Base-by-base conservation (phyloP, 2,797 vertebrate species). In the Characodon lateralis region DNA sequence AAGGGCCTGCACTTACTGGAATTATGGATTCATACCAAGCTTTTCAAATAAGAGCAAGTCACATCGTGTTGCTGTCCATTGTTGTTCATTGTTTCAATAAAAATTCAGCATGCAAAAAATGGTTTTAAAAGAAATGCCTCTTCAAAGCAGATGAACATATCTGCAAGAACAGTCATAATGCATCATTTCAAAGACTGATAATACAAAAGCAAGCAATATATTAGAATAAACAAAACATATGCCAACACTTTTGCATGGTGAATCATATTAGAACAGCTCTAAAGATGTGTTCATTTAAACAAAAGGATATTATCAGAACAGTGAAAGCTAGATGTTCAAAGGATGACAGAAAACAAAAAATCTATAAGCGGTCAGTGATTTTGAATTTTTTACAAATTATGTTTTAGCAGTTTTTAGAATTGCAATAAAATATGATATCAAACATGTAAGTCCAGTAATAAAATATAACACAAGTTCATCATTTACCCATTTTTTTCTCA, bases 401-500 rank as follows among this genome's bases (percentile, higher is more conserved):
- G 18, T 63, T 35, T 35, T 63, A 31, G 31, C 46, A 26, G 75
- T 48, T 77, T 39, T 76, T 84, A 39, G 56, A 51, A 59, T 70
- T 55, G 73, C 20, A 69, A 20, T 18, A n/a, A 77, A 69, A 56
- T 50, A 48, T 66, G 41, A 61, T 71, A 78, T 78, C 79, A 80
- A 65, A n/a, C 1, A 31, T 50, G 59, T 48, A 79, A 76, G 79
- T 43, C 74, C 65, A 70, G 78, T 66, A 79, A 73, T 68, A 43
- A 46, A 66, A 7, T 12, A 66, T 12, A 66, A 66, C 22, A 41
- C 22, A 66, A 76, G 80, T 63, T 85, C 41, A 75, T 56, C 26
- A 66, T 81, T 86, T 78, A 76, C 75, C 77, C 31, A 1, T 35
- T 65, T 61, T 0, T 53, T 82, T 84, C 16, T 85, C 78, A 85